phyloP scores from a whole-genome alignment of 92 coral and sea anemone species.

The Hydrozoanthus gracilis region DNA sequence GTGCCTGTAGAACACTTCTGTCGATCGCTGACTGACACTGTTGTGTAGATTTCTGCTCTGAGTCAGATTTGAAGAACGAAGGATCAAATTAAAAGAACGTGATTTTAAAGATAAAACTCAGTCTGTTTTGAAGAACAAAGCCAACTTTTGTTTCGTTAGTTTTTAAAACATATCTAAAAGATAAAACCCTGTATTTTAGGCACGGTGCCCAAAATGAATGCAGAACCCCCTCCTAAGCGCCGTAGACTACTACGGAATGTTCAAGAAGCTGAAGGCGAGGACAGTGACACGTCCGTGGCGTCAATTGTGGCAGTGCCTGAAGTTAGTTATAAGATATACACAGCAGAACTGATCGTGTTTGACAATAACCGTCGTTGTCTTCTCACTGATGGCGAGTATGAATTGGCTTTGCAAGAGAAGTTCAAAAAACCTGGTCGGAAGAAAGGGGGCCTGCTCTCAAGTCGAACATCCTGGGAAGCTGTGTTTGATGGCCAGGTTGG shows the following conservation, averaged over 20 bases:
- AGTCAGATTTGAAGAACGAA: too few species aligned
- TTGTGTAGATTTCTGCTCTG: too few species aligned
- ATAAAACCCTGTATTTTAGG: slow-evolving; percentile 30
- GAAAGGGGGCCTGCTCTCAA: slow-evolving; percentile 78
- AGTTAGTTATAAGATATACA: slow-evolving; percentile 72
- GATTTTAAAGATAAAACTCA: too few species aligned
- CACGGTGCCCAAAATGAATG: slow-evolving; percentile 61
- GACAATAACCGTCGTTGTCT: slow-evolving; percentile 91
- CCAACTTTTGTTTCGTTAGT: too few species aligned
- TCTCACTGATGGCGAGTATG: slow-evolving; percentile 94
- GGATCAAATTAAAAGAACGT: too few species aligned
- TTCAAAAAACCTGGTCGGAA: slow-evolving; percentile 86
- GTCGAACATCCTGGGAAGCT: slow-evolving; percentile 89
- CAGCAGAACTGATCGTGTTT: slow-evolving; percentile 93
- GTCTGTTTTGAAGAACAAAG: neutral
- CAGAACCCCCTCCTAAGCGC: slow-evolving; percentile 90
- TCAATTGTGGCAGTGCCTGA: slow-evolving; percentile 45
- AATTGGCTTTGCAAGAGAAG: slow-evolving; percentile 90
- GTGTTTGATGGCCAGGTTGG: slow-evolving; percentile 92
- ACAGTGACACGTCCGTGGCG: slow-evolving; percentile 60
- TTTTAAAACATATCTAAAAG: neutral
- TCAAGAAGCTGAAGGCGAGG: slow-evolving; percentile 67
- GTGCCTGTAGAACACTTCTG: too few species aligned
- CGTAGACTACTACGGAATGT: slow-evolving; percentile 62
- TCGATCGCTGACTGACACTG: too few species aligned